Conservation (phyloP, 2,113 vertebrate genomes). For the Triplophysa dalaica region DNA sequence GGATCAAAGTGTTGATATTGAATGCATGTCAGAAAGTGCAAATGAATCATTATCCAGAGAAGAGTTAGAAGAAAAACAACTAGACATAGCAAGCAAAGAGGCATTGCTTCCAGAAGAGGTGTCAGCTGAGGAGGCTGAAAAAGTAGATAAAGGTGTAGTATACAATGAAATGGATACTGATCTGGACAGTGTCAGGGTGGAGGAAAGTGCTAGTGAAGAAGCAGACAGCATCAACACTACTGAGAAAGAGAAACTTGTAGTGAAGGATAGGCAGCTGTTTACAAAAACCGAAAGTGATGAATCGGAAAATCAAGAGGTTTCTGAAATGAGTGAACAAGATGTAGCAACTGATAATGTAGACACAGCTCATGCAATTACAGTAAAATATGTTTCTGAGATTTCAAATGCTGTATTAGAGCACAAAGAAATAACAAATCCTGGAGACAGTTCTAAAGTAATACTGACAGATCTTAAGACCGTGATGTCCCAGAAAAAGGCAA, state of each 20-base stretch:
- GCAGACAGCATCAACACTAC: neutral
- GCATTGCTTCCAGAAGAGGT: neutral
- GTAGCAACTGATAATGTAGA: neutral
- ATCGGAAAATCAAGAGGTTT: slow-evolving; percentile 1
- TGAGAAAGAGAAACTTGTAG: neutral
- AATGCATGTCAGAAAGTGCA: slow-evolving; percentile 57
- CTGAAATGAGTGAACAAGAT: neutral
- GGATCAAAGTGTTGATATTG: slow-evolving; percentile 68
- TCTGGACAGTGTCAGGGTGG: neutral
- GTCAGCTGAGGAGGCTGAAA: slow-evolving; percentile 29
- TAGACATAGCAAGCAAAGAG: slow-evolving; percentile 9
- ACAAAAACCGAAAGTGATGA: neutral
- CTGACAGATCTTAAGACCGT: slow-evolving; percentile 26
- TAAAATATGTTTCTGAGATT: neutral
- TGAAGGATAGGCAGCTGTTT: neutral
- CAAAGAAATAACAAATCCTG: slow-evolving; percentile 1
- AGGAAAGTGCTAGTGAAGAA: neutral
- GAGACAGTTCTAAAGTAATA: slow-evolving; percentile 14
- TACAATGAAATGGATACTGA: neutral
- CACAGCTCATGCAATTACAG: neutral
- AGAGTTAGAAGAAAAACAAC: slow-evolving; percentile 7
- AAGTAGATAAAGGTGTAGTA: neutral
- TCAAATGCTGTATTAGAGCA: slow-evolving; percentile 5
- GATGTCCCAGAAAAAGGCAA: neutral
- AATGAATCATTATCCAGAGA: slow-evolving; percentile 47